Evolutionary conservation across 2,113 vertebrate genomes (phyloP), one percentile per base, ranked within the genome.

Genomic region (Oenanthe melanoleuca): DNA sequence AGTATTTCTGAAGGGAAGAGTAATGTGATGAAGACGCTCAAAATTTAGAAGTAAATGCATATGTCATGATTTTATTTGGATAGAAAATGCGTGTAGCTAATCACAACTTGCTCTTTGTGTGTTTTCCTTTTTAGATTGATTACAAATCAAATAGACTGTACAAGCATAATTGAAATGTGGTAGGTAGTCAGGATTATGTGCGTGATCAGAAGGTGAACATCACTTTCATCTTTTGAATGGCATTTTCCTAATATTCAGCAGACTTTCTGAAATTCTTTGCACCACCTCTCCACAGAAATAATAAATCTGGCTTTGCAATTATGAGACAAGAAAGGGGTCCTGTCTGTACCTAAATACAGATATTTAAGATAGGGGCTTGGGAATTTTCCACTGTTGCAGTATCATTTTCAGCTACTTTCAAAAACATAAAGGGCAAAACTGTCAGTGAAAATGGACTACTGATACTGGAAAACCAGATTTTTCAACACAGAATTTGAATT

Each of bases 81-180:
- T 49, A 87, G 74, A 88, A 91, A 92, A 89, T 49, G n/a, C 1
- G 2, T 16, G 14, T 38, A 67, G 44, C 81, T 95, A 88, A 96
- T 95, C 74, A 96, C 67, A 95, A 69, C 74, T 65, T 82, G 28
- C 21, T 80, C 28, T 77, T 89, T 3, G 1, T 56, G 5, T 72
- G 66, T 74, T 94, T 95, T 91, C 69, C 52, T 55, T 89, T 67
- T 60, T 15, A 85, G 77, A 92, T 79, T 87, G 87, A 94, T 94
- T 95, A 87, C 52, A 71, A 94, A 89, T 89, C 73, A 84, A 74
- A 92, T 4, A 74, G 64, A 56, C 45, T 34, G 16, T 45, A 74
- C 40, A 91, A 49, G 52, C 2, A 1, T 67, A 64, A 87, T 8
- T 75, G 81, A 79, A 85, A 77, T 65, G 66, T 31, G 31, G 66